These are phyloP conservation scores for Echinometra lucunter DNA, from an alignment of 53 echinoderm and acorn worm species.

Conservation along the genomic window DNA sequence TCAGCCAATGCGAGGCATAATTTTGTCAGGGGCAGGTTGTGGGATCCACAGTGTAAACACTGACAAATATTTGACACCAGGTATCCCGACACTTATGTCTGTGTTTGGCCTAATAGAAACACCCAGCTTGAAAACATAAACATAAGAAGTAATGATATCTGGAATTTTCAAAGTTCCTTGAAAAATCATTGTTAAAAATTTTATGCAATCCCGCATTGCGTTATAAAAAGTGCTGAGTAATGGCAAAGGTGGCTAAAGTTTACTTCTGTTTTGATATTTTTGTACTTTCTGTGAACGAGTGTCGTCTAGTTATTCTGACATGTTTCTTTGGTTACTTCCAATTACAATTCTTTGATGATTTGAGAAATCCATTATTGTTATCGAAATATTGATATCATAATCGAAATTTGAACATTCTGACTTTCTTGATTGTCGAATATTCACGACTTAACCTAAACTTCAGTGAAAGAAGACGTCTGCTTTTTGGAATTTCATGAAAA, in stretches of 20 bases:
- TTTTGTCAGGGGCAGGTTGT: no score
- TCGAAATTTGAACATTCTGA: no score
- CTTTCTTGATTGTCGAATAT: no score
- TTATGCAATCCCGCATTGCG: neutral
- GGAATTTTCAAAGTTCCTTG: neutral
- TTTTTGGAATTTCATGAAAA: no score
- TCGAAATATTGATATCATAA: no score
- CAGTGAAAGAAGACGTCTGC: no score
- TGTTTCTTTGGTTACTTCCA: no score
- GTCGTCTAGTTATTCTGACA: neutral
- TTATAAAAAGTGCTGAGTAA: neutral
- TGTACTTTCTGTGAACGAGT: neutral
- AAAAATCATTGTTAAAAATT: neutral
- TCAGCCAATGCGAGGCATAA: no score
- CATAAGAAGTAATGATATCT: neutral
- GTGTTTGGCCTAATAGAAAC: neutral
- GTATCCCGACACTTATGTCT: neutral
- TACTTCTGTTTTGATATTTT: neutral
- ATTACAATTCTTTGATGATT: no score
- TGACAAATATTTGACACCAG: neutral
- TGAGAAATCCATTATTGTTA: no score
- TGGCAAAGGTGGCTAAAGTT: neutral
- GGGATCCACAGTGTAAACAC: neutral
- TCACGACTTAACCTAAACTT: no score
- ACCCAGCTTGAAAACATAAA: neutral